Conservation (phyloP, 2,888 invertebrate genomes). For the Buathra laborator region DNA sequence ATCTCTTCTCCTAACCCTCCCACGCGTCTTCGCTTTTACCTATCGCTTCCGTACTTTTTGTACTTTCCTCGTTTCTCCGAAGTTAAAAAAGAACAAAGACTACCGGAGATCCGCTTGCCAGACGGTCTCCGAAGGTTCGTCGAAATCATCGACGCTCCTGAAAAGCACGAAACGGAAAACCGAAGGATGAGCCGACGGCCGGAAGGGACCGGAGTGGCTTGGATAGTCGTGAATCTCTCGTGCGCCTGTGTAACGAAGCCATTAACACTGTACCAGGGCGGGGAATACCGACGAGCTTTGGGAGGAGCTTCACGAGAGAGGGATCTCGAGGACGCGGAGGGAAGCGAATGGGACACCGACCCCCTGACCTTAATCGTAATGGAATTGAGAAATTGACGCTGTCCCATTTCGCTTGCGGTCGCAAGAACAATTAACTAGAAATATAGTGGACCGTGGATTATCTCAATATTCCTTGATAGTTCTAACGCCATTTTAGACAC, state of each 20-base stretch:
- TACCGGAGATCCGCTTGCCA: not conserved
- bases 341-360: constrained; percentile 7
- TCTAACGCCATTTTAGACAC: not conserved
- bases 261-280: constrained; percentile 20
- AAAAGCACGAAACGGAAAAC: not conserved
- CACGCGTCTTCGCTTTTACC: constrained; percentile 10
- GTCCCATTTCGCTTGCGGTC: not conserved
- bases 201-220: not conserved
- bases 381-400: constrained; percentile 15
- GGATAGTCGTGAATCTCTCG: constrained; percentile 11
- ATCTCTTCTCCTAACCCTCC: constrained; percentile 11
- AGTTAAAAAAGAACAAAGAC: constrained; percentile 2
- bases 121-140: not conserved
- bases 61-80: not conserved
- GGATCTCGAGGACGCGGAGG: constrained; percentile 4
- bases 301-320: constrained; percentile 15
- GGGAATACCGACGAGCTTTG: not conserved
- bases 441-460: not conserved
- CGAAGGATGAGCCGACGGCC: not conserved
- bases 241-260: constrained; percentile 31
- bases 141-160: not conserved
- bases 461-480: not conserved
- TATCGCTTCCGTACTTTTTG: not conserved
- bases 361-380: constrained; percentile 23
- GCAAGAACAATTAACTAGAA: not conserved